Evolutionary conservation across 2,797 vertebrate genomes (phyloP), one percentile per base, ranked within the genome.

Genomic region (Eulemur coronatus): DNA sequence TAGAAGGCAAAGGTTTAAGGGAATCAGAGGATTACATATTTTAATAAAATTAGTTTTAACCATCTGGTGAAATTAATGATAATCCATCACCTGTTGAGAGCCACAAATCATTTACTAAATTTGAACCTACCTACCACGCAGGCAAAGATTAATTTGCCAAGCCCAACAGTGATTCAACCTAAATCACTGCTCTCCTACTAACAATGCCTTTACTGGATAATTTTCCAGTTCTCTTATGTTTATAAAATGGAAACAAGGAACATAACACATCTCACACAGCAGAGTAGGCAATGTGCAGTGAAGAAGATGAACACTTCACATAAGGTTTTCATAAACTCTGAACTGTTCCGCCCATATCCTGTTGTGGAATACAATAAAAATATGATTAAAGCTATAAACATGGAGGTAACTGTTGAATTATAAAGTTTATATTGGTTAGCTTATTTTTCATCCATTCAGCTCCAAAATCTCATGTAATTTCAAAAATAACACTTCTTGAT

Each of bases 51-150:
- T 43, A 61, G 75, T 41, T 88, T 88, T 75, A 89, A 89, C 46
- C 28, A 59, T 67, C 88, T 95, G 84, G 69, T 78, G 59, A 87
- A 89, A 97, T 96, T 89, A 84, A 89, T 73, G 72, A 89, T 84
- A 95, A 89, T 81, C 69, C 76, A 63, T 57, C 82, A 90, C 38
- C 35, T 91, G 61, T 95, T 96, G 90, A 35, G 24, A 82, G 81
- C 38, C 73, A 90, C 38, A 85, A 93, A 75, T 96, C 91, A 97
- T 95, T 93, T 95, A 80, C 59, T 96, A 90, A 85, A 96, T 94
- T n/a, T 76, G 97, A 88, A 48, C 1, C 63, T 48, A 93, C 73
- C 65, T 91, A 75, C 94, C 86, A 59, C 18, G 11, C 91, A 26
- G 84, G 75, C 91, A 78, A 97, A 59, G 4, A 84, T 89, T 57